A percentile compares a stretch with the other conserved stretches of the same genome.
Evolutionary conservation across 1,140 invertebrate genomes (phyloP).

Genomic region (Zaprionus ornatus): DNA sequence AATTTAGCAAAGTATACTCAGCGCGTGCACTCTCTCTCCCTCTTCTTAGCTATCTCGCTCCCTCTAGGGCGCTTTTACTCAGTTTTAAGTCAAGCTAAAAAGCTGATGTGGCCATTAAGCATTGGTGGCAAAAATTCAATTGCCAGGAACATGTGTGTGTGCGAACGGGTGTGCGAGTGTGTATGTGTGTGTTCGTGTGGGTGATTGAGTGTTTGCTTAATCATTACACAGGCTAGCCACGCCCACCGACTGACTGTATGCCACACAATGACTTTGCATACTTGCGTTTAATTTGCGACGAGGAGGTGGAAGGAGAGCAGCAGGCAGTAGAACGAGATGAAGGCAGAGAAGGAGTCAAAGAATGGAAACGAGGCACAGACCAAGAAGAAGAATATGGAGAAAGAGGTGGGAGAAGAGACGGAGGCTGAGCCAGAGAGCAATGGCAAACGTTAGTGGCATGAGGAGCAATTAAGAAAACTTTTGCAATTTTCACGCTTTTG

Average conservation of each 20-base stretch:
- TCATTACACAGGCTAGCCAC: constrained; percentile 56
- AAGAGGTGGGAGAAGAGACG: neutral
- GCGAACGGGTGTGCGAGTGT: neutral
- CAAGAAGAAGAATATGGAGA: neutral
- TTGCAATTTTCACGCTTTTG: constrained; percentile 79
- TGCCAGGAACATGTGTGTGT: constrained; percentile 38
- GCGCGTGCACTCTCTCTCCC: neutral
- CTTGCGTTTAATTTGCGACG: constrained; percentile 74
- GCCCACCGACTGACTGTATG: constrained; percentile 8
- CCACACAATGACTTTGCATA: constrained; percentile 74
- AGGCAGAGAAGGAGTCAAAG: neutral
- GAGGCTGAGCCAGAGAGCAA: neutral
- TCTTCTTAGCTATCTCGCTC: neutral
- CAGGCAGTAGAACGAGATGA: neutral
- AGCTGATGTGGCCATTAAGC: constrained; percentile 27
- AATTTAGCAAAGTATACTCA: constrained; percentile 14
- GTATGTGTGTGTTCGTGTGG: constrained; percentile 1
- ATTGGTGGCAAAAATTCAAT: constrained; percentile 49
- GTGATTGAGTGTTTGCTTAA: constrained; percentile 58
- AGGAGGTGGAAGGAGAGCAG: neutral
- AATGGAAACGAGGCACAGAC: neutral
- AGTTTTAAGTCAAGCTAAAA: constrained; percentile 28
- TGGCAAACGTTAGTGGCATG: constrained; percentile 8
- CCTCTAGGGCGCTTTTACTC: neutral
- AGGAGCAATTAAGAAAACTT: constrained; percentile 79